These are phyloP conservation scores for Agelaius tricolor DNA, from an alignment of 2,113 vertebrate species.

Conservation along the genomic window DNA sequence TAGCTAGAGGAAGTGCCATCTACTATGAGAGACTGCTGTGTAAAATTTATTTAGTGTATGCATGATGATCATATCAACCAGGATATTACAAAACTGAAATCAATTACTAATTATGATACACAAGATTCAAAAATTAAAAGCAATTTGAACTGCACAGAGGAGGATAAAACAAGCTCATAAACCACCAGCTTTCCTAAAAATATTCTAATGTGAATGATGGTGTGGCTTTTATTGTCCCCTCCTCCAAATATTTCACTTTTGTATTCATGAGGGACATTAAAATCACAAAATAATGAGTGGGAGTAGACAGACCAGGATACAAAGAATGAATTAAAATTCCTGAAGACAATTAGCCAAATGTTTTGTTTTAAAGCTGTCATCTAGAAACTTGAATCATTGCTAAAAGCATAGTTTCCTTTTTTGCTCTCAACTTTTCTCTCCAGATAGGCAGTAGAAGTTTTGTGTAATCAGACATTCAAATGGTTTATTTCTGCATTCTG, in stretches of 20 bases:
- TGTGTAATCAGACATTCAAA: not conserved
- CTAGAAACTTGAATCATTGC: not conserved
- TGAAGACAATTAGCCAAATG: not conserved
- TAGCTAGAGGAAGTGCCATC: constrained; percentile 16
- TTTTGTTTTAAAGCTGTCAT: not conserved
- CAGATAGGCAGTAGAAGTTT: not conserved
- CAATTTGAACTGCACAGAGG: not conserved
- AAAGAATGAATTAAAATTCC: not conserved
- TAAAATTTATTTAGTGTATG: constrained; percentile 63
- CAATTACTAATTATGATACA: constrained; percentile 43
- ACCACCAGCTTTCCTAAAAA: not conserved
- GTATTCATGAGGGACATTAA: not conserved
- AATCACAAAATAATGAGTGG: not conserved
- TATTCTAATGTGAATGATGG: not conserved
- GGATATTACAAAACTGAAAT: constrained; percentile 30
- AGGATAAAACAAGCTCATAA: not conserved
- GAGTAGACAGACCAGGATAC: not conserved
- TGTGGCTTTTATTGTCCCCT: not conserved
- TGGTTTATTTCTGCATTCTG: not conserved
- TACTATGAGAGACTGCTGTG: not conserved
- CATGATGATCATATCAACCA: constrained; percentile 29
- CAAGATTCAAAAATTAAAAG: constrained; percentile 1
- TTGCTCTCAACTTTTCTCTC: not conserved
- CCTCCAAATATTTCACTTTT: not conserved
- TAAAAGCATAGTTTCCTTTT: not conserved